Base-by-base conservation (phyloP, 2,797 vertebrate genomes). In the Eulemur rubriventer region DNA sequence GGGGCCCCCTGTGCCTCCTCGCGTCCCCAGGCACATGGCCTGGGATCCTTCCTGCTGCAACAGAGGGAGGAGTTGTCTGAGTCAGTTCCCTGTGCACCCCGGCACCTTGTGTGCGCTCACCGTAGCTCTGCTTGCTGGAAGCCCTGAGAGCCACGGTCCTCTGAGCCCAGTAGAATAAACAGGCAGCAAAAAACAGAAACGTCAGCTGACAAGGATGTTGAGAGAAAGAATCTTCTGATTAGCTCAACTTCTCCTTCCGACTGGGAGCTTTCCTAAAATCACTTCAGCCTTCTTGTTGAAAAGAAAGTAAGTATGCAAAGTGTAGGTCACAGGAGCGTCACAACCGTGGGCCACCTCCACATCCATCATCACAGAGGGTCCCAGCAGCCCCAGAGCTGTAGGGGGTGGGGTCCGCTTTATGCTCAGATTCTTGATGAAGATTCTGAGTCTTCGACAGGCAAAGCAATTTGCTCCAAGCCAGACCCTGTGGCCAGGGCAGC, bases 241-340 rank as follows among this genome's bases (percentile, higher is more conserved):
- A 16, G 26, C 22, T 69, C 55, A 24, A 7, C 46, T 22, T 88
- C 43, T 2, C 52, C 30, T 41, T 69, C 8, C 52, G 17, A 1
- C 33, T 2, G 20, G 22, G 61, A n/a, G 35, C 63, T 50, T 85
- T 61, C 43, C 28, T 20, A 20, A 41, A 41, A 35, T 38, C 3
- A 28, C 63, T 33, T 73, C 26, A 10, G 14, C n/a, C 59, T 48
- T 67, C 38, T 4, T 13, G 48, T 38, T 26, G 30, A 46, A 63
- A 46, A 35, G 16, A 26, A 52, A 38, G 55, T 9, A 24, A 57
- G 30, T 43, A 38, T 22, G 4, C 83, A 28, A 69, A 69, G 50
- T 33, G 20, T 17, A 0, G 6, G 18, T 11, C 50, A 2, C 57
- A 2, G 13, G 24, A 26, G 1, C 3, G 0, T 65, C 10, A 17